Percentiles rank a stretch among this genome's conserved stretches.
Conservation (phyloP, 2,888 invertebrate genomes). For the Brachycybe producta region DNA sequence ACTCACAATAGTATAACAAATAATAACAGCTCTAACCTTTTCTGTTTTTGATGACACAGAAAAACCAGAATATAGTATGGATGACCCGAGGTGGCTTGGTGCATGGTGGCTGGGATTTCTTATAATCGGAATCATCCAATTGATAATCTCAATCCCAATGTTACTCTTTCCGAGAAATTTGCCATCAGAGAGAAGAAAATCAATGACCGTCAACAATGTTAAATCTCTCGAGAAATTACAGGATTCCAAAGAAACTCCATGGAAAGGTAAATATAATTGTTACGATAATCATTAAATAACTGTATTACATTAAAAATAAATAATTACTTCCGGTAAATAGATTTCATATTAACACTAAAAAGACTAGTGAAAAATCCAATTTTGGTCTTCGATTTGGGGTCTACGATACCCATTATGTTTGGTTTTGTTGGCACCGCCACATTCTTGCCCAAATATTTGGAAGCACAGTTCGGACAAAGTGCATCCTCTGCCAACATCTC, state of each 20-base stretch:
- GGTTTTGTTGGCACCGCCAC: conserved; percentile 6
- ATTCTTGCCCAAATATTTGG: conserved; percentile 11
- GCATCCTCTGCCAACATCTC: conserved; percentile 2
- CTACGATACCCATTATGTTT: neutral
- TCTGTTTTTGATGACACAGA: too few relatives aligned
- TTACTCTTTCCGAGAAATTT: conserved; percentile 25
- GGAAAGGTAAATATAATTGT: too few relatives aligned
- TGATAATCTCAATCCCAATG: conserved; percentile 22
- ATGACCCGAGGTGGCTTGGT: conserved; percentile 26
- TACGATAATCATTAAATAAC: too few relatives aligned
- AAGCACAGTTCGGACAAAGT: conserved; percentile 2
- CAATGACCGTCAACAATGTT: neutral
- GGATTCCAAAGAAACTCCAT: too few relatives aligned
- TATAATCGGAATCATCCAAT: conserved; percentile 22
- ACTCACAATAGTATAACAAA: too few relatives aligned
- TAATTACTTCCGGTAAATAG: too few relatives aligned
- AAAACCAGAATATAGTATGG: conserved; percentile 23
- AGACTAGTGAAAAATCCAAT: conserved; percentile 1
- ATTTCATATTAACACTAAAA: conserved; percentile 5
- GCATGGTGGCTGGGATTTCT: conserved; percentile 28
- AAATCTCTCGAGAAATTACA: too few relatives aligned
- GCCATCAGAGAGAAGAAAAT: conserved; percentile 9
- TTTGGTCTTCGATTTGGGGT: neutral
- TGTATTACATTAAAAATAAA: too few relatives aligned
- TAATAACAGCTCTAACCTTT: too few relatives aligned